Evolutionary conservation across 2,888 invertebrate species (phyloP).

Genomic region (Cerastoderma edule): DNA sequence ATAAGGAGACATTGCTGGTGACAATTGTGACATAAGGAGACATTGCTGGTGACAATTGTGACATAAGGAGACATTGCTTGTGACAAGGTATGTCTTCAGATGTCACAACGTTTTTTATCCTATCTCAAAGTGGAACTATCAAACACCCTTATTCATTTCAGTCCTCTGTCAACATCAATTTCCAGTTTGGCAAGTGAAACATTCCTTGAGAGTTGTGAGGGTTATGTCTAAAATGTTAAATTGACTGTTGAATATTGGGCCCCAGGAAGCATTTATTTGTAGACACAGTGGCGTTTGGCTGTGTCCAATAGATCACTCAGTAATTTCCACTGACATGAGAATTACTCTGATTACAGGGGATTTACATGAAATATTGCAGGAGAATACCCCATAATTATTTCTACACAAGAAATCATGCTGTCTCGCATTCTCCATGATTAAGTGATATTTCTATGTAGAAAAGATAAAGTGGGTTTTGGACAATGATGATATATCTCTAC

Average conservation of each 20-base stretch:
- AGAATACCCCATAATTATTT: conserved; percentile 60
- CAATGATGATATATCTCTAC: conserved; percentile 48
- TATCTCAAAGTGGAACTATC: too few species aligned
- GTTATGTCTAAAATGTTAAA: too few species aligned
- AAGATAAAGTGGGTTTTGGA: conserved; percentile 41
- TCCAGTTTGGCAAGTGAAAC: too few species aligned
- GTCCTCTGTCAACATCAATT: too few species aligned
- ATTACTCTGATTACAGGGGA: conserved; percentile 54
- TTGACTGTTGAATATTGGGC: conserved; percentile 29
- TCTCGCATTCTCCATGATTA: conserved; percentile 48
- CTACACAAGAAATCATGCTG: conserved; percentile 57
- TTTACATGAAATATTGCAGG: conserved; percentile 62
- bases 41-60: too few species aligned
- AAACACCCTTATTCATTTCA: too few species aligned
- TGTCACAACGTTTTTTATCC: too few species aligned
- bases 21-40: too few species aligned
- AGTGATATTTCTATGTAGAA: conserved; percentile 42
- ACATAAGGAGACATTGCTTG: too few species aligned
- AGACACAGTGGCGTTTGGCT: conserved; percentile 47
- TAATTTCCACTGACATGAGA: conserved; percentile 57
- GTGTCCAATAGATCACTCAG: conserved; percentile 58
- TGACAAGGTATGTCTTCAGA: too few species aligned
- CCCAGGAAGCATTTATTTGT: conserved; percentile 28
- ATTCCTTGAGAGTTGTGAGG: too few species aligned
- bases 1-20: too few species aligned